A percentile compares a stretch with the other conserved stretches of the same genome.
phyloP scores from a whole-genome alignment of 2,113 vertebrate species.

The Leptocoma aspasia region DNA sequence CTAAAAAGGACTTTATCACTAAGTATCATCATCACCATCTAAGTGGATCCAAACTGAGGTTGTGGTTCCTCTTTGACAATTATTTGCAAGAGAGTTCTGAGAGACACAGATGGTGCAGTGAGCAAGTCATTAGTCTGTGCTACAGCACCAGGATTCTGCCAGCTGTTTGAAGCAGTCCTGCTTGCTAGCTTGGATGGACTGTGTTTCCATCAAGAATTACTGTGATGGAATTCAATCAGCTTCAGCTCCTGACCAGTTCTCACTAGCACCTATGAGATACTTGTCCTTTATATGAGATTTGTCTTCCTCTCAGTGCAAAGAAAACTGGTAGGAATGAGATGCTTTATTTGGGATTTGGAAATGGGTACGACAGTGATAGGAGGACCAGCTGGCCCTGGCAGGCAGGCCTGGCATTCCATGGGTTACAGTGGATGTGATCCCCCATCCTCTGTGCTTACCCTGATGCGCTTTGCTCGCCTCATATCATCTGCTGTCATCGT shows the following conservation, averaged over 20 bases:
- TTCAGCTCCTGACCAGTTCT: background rate
- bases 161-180: background rate
- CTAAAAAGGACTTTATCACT: background rate
- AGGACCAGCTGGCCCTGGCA: background rate
- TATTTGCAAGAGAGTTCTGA: background rate
- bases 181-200: background rate
- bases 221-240: background rate
- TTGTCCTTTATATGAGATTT: background rate
- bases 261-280: background rate
- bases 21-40: background rate
- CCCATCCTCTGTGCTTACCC: conserved; percentile 73
- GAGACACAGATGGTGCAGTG: background rate
- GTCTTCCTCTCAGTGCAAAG: background rate
- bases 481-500: conserved; percentile 89
- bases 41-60: background rate
- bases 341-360: background rate
- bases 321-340: background rate
- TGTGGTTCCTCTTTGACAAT: background rate
- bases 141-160: background rate
- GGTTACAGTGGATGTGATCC: background rate
- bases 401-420: background rate
- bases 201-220: background rate
- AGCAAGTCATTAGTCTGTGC: background rate
- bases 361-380: background rate
- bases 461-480: conserved; percentile 90